Evolutionary conservation across 1,140 invertebrate species (phyloP), one percentile per base, ranked within the genome.

Genomic region (Copidosoma floridanum): DNA sequence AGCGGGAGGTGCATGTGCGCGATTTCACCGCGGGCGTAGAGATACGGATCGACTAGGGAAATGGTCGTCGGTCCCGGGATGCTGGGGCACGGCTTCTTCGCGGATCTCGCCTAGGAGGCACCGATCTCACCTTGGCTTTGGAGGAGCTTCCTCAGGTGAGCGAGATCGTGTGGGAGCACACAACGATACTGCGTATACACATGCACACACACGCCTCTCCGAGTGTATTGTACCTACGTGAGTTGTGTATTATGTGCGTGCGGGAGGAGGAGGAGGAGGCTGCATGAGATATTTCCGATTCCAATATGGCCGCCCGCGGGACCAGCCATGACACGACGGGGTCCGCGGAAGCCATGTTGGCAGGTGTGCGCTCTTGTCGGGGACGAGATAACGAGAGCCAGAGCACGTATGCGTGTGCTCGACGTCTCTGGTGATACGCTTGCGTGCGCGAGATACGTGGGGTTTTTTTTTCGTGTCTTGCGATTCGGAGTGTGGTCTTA

Each of bases 291-390:
- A 68, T 64, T 70, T 67, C 61, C 68, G 67, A 74, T 76, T 74
- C 68, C 76, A 81, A 80, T 70, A 80, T 81, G 78, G 79, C 79
- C 65, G 73, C 66, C 65, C 69, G n/a, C n/a, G 71, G 68, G 70
- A 73, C 71, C 75, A 78, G 77, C 75, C 77, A 77, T 78, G 76
- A 77, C 71, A 61, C 70, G 50, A 60, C 67, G 68, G 72, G 73
- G 70, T 65, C 75, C 71, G 77, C 79, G 77, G 79, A 76, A 81
- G 79, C 79, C 79, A 81, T 80, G 76, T 81, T 81, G 78, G 79
- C 78, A 81, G 79, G 79, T 81, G 79, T 78, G 79, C 75, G 79
- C 75, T 72, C 71, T 72, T 67, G 57, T 62, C 64, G 65, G 44
- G 54, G 14, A 8, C 41, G 44, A 8, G 44, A 16, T 32, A 12